Percentiles rank a stretch among this genome's conserved stretches.
Evolutionary conservation across 1,140 invertebrate species (phyloP).

Genomic region (Anastatus disparis): DNA sequence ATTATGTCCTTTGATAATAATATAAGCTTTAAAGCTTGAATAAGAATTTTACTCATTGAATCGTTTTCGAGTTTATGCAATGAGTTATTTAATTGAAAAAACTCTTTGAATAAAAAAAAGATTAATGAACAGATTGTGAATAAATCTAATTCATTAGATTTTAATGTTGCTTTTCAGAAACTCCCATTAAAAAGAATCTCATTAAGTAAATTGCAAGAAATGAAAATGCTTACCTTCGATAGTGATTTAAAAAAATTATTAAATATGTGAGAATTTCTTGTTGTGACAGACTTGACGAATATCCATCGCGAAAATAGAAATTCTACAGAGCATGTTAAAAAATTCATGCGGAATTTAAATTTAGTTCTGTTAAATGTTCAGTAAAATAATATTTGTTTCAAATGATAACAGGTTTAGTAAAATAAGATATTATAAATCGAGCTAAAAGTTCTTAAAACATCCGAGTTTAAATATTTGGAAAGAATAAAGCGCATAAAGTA

Average conservation of each 20-base stretch:
- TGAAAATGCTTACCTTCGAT: background rate
- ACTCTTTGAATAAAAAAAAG: background rate
- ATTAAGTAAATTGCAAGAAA: background rate
- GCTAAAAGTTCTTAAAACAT: background rate
- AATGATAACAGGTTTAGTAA: background rate
- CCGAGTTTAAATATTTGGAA: background rate
- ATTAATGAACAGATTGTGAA: too few species aligned
- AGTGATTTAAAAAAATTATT: background rate
- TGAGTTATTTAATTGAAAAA: constrained; percentile 5
- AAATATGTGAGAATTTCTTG: background rate
- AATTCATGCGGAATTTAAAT: background rate
- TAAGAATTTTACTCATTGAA: background rate
- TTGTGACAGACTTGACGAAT: background rate
- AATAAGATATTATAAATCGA: background rate
- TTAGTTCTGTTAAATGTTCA: background rate
- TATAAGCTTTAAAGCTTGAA: background rate
- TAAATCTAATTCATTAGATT: background rate
- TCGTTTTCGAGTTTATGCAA: background rate
- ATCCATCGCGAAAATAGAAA: background rate
- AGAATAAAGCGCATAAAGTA: constrained; percentile 3
- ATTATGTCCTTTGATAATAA: background rate
- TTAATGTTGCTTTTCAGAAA: background rate
- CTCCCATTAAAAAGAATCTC: background rate
- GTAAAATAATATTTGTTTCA: background rate
- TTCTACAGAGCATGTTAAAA: background rate